Conservation (phyloP, 2,797 vertebrate species). For the Diglossa cyanea region DNA sequence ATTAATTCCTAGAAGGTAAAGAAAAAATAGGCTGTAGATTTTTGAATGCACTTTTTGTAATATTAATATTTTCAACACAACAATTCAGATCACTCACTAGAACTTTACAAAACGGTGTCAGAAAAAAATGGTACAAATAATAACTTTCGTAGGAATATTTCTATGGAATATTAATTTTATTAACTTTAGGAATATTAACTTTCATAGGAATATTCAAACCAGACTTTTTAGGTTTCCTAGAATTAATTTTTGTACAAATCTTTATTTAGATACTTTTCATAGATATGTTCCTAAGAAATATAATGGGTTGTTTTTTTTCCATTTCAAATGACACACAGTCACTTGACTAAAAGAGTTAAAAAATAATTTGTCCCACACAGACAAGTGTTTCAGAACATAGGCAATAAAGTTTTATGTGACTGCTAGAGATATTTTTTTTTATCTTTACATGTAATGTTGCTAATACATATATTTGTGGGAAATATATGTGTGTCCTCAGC, state of each 20-base stretch:
- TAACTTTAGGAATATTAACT: too few relatives aligned
- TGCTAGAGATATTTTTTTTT: too few relatives aligned
- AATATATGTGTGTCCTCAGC: neutral
- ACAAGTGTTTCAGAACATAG: fast-evolving
- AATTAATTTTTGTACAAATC: neutral
- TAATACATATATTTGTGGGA: neutral
- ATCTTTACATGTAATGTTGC: neutral
- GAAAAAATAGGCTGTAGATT: neutral
- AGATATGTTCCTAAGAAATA: neutral
- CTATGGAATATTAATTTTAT: too few relatives aligned
- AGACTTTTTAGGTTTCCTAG: neutral
- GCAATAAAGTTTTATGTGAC: neutral
- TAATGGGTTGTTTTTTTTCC: fast-evolving
- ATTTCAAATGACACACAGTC: neutral
- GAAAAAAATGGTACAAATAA: neutral
- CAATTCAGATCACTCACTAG: neutral
- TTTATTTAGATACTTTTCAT: neutral
- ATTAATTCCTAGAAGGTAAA: neutral
- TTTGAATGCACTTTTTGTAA: neutral
- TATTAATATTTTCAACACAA: neutral
- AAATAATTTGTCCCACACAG: neutral
- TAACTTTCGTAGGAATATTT: neutral
- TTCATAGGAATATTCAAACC: neutral
- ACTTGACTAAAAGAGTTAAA: neutral
- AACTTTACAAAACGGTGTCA: neutral